Evolutionary conservation across 1,140 invertebrate species (phyloP).

Genomic region (Scaptodrosophila lebanonensis): DNA sequence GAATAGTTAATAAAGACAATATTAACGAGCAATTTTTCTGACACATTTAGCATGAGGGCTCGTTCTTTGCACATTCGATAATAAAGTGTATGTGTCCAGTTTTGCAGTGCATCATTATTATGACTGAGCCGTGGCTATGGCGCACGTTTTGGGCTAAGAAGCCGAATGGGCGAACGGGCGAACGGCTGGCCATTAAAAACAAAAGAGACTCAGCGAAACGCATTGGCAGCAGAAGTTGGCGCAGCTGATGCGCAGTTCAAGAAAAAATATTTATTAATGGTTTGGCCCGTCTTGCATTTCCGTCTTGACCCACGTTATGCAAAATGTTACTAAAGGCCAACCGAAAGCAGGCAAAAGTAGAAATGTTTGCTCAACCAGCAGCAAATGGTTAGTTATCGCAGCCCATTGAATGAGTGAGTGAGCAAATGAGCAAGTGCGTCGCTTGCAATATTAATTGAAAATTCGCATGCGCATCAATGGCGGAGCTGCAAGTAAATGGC

Average conservation of each 20-base stretch:
- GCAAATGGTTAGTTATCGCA: conserved; percentile 30
- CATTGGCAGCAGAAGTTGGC: conserved; percentile 42
- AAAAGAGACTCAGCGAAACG: conserved; percentile 52
- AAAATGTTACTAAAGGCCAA: conserved; percentile 72
- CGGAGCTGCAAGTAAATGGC: conserved; percentile 3
- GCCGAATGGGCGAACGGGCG: too few relatives aligned
- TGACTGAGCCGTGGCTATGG: conserved; percentile 18
- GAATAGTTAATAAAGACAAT: too few relatives aligned
- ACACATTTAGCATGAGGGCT: too few relatives aligned
- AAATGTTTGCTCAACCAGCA: conserved; percentile 58
- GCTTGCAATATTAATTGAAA: conserved; percentile 56
- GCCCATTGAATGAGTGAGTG: conserved; percentile 15
- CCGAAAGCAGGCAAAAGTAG: conserved; percentile 62
- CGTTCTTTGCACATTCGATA: too few relatives aligned
- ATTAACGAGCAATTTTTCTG: too few relatives aligned
- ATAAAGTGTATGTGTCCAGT: too few relatives aligned
- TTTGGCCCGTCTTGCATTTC: conserved; percentile 61
- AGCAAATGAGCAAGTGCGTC: conserved; percentile 2
- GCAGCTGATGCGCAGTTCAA: conserved; percentile 3
- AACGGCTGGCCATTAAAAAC: conserved; percentile 43
- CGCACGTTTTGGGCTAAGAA: conserved; percentile 32
- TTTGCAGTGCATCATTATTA: conserved; percentile 2
- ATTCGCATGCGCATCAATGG: conserved; percentile 22
- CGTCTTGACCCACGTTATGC: conserved; percentile 73
- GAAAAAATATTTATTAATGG: conserved; percentile 58